Base-by-base conservation (phyloP, 2,113 vertebrate genomes). In the Pteruthius melanotis region DNA sequence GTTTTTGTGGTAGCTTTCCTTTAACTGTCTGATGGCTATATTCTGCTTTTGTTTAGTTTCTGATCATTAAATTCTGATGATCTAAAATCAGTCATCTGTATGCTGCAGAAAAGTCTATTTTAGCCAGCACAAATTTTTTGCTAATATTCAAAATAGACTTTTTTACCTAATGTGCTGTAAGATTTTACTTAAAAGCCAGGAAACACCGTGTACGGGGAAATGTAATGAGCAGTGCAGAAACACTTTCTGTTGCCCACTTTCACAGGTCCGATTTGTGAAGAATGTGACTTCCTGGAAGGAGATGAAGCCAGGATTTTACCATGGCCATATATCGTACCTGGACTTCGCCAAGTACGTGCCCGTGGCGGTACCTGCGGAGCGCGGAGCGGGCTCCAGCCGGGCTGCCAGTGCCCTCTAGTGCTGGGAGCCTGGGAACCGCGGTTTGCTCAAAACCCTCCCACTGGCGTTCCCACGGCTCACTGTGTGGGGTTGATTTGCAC, bases 261-360 rank as follows among this genome's bases (percentile, higher is more conserved):
- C 93, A 26, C 97, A 99, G 99, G 98, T 99, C 74, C 99, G 99
- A 33, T 99, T 99, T 97, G 99, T 99, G 94, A 98, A 98, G 98
- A 99, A 99, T 20, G 98, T 99, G 97, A 99, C 99, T 40, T 98
- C 98, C 16, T 99, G 99, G 99, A 98, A 97, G 95, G 99, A 99
- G 96, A 99, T 99, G 99, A 99, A 99, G 93, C 99, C 99, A 23
- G 99, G 98, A 40, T 99, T 99, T 98, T 99, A 99, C 98, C 99
- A 99, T 7, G 99, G 99, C 92, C 99, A 99, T 23, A 82, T 99
- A 42, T 98, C 99, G 90, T 99, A 98, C 87, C 98, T 99, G 98
- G 99, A 99, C 98, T 99, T 99, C 97, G 97, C 99, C 83, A 99
- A 99, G 99, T 99, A 98, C 95, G 98, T 98, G 87, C 35, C 40